Evolutionary conservation across 1,140 invertebrate species (phyloP), one percentile per base, ranked within the genome.

Genomic region (Bombus consobrinus): DNA sequence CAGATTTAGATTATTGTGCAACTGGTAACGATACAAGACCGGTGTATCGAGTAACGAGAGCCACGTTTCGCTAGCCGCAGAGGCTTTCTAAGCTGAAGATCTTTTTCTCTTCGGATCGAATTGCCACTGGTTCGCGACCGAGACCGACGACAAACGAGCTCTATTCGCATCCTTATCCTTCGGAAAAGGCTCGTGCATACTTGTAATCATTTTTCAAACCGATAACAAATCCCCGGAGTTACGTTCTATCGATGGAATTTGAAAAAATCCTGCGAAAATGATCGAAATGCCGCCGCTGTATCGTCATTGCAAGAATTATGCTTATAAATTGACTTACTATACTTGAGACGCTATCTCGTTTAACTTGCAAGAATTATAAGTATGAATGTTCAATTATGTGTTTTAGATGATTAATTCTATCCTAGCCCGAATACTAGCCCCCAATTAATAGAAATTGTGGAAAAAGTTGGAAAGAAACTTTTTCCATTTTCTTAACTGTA

Each of bases 51-150:
- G 78, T 89, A 64, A 85, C 78, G 75, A 73, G 64, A 79, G 79
- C 68, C 41, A 43, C 75, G 72, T 76, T 71, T 69, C 43, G 28
- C 68, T 25, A 34, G 71, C 81, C 86, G 9, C 86, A 84, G 69
- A 59, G 69, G 74, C 88, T 90, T 90, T 87, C 88, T 79, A 89
- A 87, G 79, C 69, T 71, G 22, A 53, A 64, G 64, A 76, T 83
- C 47, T 83, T 75, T 83, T 89, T 89, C 76, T 89, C 72, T 66
- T 25, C n/a, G 81, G 76, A 84, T 90, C 77, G 59, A 87, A 73
- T 83, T 72, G 77, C 64, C 80, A 10, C 64, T 68, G 74, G 28
- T 37, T 25, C 12, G 59, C 37, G 59, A 9, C 28, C 37, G 18
- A 28, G n/a, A 25, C 64, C 28, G 64, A 75, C 28, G 77, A 59